Base-by-base conservation (phyloP, 2,113 vertebrate species). In the Cynoglossus semilaevis region DNA sequence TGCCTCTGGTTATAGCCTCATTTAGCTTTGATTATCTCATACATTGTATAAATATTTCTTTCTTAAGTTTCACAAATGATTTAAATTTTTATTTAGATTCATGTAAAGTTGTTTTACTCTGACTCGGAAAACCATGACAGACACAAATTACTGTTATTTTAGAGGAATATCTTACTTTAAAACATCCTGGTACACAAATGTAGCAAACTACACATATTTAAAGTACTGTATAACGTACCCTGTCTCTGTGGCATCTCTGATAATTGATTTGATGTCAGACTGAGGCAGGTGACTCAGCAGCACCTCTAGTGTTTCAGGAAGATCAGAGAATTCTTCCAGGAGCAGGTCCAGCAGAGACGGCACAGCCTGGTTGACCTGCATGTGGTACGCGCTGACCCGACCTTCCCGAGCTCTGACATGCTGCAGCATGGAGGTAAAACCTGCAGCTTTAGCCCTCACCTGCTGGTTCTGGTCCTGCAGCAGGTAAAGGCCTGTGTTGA, bases 401-500 rank as follows among this genome's bases (percentile, higher is more conserved):
- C 51, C 38, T 5, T 35, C 41, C 9, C 41, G 71, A 47, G 0
- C 42, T 47, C 0, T 61, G 4, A 34, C 37, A n/a, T 61, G 76
- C 58, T 51, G 70, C 51, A 92, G 50, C 40, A 63, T 36, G 45
- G 92, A 92, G 65, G 88, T 76, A 0, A 95, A 96, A 51, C 67
- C 43, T 0, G 93, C 86, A 0, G 87, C 88, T 76, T 89, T 87
- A 0, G 76, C 74, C 63, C 93, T 89, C 51, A 95, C 93, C 51
- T 86, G 79, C 15, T 81, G 89, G 58, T 86, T 91, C 80, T 94
- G 92, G 4, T 96, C 94, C 84, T 95, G 94, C 51, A 96, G 91
- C 60, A 96, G 81, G 74, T 82, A 71, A 51, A 95, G 76, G 58
- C 87, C 90, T 1, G 77, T 45, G 34, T 74, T 87, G 68, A 94